Evolutionary conservation across 2,888 invertebrate genomes (phyloP), one percentile per base, ranked within the genome.

Genomic region (Odontomyia ornata): DNA sequence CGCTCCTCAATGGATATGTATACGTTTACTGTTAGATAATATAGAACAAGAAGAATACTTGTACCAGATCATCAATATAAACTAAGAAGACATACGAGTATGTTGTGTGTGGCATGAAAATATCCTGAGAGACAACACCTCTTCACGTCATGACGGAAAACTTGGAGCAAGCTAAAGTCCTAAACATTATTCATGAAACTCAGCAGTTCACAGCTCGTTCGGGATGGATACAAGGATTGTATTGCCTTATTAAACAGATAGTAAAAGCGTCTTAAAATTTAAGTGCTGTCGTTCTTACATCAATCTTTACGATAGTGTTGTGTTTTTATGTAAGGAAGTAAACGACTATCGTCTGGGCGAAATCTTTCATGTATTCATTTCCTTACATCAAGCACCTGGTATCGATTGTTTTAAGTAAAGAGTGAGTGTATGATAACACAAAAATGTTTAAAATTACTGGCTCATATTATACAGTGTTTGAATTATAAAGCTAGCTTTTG

Each of bases 211-310:
- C 78, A 78, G 76, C 75, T 78, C 75, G 69, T 77, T 76, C 60
- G 46, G 46, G 52, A 23, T 67, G 56, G 30, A 21, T 43, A 25
- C 65, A 76, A 27, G 65, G 56, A 52, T 65, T 67, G 76, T 67
- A 76, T 76, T 76, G 76, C 65, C 76, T 76, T 75, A 64, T 76
- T 76, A 76, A 76, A 76, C 76, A 76, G 76, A 76, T 65, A 76
- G 76, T 76, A 76, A 76, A 65, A 76, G 65, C 25, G 36, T 36
- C 76, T 67, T 76, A 56, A 76, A 76, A 56, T 65, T 76, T 76
- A 52, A 76, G 67, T 65, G 65, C 76, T 76, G 56, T 64, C 76
- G 65, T 76, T 64, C 46, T 76, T 67, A 76, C 76, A 64, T 67
- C 76, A 64, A 46, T 64, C 47, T 65, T 76, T 76, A 67, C 46